A percentile compares a stretch with the other conserved stretches of the same genome.
Evolutionary conservation across 2,888 invertebrate species (phyloP).

Genomic region (Neoitamus cyanurus): DNA sequence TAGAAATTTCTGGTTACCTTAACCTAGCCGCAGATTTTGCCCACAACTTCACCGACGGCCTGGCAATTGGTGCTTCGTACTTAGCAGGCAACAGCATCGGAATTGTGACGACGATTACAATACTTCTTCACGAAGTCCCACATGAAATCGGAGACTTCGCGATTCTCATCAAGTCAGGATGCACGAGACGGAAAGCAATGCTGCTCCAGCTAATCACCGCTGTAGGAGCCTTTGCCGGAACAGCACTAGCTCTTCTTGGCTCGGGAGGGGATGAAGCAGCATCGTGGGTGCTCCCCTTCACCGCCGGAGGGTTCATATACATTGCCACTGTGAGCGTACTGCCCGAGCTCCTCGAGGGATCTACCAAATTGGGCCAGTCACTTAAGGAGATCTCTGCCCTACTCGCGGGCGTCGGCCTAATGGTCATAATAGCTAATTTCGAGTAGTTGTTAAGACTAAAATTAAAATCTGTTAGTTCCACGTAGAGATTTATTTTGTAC

Average conservation of each 20-base stretch:
- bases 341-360: conserved; percentile 93
- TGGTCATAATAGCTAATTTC: conserved; percentile 88
- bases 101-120: conserved; percentile 92
- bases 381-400: conserved; percentile 91
- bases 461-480: not conserved
- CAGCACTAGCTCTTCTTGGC: conserved; percentile 87
- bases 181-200: conserved; percentile 94
- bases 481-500: conserved; percentile 27
- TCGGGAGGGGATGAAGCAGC: conserved; percentile 79
- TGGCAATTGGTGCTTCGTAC: conserved; percentile 98
- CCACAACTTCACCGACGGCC: conserved; percentile 99
- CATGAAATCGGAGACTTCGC: conserved; percentile 99
- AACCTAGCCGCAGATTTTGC: conserved; percentile 98
- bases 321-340: conserved; percentile 99
- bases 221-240: conserved; percentile 93
- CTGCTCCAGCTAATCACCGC: conserved; percentile 93
- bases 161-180: conserved; percentile 97
- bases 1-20: conserved; percentile 88
- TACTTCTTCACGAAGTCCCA: conserved; percentile 97
- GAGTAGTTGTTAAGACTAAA: conserved; percentile 57
- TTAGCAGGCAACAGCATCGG: conserved; percentile 90
- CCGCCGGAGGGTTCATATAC: conserved; percentile 99
- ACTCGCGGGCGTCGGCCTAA: conserved; percentile 91
- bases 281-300: conserved; percentile 94
- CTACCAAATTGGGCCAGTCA: conserved; percentile 87